Conservation (phyloP, 2,113 vertebrate species). For the Physeter macrocephalus region DNA sequence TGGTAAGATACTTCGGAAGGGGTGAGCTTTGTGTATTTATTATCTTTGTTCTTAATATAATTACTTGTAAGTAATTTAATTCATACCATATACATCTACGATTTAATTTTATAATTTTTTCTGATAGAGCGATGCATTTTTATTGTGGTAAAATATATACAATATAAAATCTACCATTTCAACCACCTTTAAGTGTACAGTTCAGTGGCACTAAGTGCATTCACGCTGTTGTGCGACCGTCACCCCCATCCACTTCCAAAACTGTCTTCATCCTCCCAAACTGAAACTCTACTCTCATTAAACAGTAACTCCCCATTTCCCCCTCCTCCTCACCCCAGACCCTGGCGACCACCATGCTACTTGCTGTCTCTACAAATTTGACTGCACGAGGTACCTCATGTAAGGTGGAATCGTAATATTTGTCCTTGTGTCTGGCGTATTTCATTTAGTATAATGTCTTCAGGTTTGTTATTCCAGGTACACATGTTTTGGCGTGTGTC, state of each 20-base stretch:
- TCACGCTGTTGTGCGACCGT: rapidly evolving
- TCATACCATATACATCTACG: not conserved
- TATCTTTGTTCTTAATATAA: not conserved
- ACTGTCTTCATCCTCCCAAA: rapidly evolving
- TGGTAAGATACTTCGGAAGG: rapidly evolving
- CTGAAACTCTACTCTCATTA: not conserved
- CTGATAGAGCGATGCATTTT: not conserved
- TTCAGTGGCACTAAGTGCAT: rapidly evolving
- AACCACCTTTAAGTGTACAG: rapidly evolving
- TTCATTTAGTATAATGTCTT: not conserved
- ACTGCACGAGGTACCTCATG: rapidly evolving
- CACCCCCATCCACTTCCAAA: not conserved
- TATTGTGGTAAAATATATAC: no score
- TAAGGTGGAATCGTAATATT: rapidly evolving
- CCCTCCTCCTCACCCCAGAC: rapidly evolving
- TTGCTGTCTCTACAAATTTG: rapidly evolving
- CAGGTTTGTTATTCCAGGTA: not conserved
- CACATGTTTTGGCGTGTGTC: rapidly evolving
- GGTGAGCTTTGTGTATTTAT: rapidly evolving
- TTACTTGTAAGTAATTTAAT: not conserved
- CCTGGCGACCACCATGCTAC: not conserved
- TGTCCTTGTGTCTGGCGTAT: not conserved
- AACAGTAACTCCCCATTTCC: not conserved
- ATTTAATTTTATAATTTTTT: not conserved
- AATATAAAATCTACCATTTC: no score